Base-by-base conservation (phyloP, 1,140 invertebrate genomes). In the Pseudoatta argentina region DNA sequence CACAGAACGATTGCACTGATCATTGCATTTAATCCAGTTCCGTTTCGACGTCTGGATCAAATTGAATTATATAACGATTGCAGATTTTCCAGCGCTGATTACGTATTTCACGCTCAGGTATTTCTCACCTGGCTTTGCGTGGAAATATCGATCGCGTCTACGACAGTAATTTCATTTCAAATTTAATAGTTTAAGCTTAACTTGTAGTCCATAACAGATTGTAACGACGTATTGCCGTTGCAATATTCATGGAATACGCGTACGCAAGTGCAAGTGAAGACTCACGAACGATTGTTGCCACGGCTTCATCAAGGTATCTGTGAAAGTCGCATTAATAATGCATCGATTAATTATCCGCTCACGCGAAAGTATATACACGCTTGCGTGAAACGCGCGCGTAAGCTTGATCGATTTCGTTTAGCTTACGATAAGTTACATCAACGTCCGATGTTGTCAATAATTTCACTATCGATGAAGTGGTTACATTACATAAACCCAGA, bases 331-430 rank as follows among this genome's bases (percentile, higher is more conserved):
- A 89, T 89, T 89, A 89, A 89, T 89, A 89, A 89, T 89, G 79
- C 87, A 89, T 85, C 85, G 77, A 89, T 89, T 89, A 89, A 89
- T 89, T 89, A 88, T 88, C 87, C 73, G 87, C 61, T 89, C 85
- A 88, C 82, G 77, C 78, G 73, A 57, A 63, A 53, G 61, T 61
- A 73, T 67, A 69, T n/a, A 66, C 61, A 77, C 55, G 7, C 53
- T 71, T 53, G 44, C 77, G 59, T 73, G 88, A 89, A 55, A 72
- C 64, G 53, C 73, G 53, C 73, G n/a, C 61, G 48, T 72, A 34
- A 53, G 77, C 73, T 51, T 53, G 88, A 88, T 89, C 87, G 77
- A 89, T 89, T 88, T 88, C 59, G 69, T 75, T 82, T 75, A 83
- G 69, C 55, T 5, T n/a, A 44, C 27, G 55, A 75, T 83, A 83